These are phyloP conservation scores for Sebastes wilsoni DNA, from an alignment of 2,797 vertebrate species.

Conservation along the genomic window DNA sequence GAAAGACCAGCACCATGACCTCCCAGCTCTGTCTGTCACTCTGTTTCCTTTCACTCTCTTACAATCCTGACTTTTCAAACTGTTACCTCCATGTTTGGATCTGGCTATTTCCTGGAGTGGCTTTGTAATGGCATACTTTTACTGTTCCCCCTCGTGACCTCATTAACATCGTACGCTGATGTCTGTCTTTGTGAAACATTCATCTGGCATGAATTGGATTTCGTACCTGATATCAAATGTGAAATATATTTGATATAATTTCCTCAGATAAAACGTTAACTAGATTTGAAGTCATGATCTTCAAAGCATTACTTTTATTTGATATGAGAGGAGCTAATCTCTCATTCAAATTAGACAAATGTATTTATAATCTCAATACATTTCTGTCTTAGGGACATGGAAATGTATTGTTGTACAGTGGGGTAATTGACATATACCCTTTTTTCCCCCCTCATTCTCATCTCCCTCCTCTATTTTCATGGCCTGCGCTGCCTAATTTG, in stretches of 20 bases:
- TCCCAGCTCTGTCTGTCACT: conserved; percentile 43
- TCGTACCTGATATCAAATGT: conserved; percentile 17
- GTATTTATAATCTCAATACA: conserved; percentile 58
- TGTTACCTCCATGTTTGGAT: conserved; percentile 42
- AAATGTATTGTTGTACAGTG: conserved; percentile 64
- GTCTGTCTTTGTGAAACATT: conserved; percentile 30
- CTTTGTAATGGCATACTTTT: conserved; percentile 65
- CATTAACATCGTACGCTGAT: conserved; percentile 51
- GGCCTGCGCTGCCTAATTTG: conserved; percentile 34
- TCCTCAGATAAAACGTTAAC: background rate
- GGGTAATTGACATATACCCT: conserved; percentile 81
- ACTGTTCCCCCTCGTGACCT: conserved; percentile 33
- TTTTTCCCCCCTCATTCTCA: conserved; percentile 71
- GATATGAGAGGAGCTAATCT: conserved; percentile 19
- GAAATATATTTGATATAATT: conserved; percentile 23
- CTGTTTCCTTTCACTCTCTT: conserved; percentile 41
- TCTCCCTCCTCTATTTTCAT: conserved; percentile 46
- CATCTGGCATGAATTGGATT: conserved; percentile 7
- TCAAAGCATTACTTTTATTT: conserved; percentile 1
- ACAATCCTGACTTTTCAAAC: conserved; percentile 19
- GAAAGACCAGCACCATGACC: conserved; percentile 72
- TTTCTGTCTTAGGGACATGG: conserved; percentile 69
- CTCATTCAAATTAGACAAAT: conserved; percentile 36
- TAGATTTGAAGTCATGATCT: background rate
- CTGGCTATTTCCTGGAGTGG: conserved; percentile 56